Evolutionary conservation across 1,140 invertebrate genomes (phyloP), one percentile per base, ranked within the genome.

Genomic region (Lepidurus arcticus): DNA sequence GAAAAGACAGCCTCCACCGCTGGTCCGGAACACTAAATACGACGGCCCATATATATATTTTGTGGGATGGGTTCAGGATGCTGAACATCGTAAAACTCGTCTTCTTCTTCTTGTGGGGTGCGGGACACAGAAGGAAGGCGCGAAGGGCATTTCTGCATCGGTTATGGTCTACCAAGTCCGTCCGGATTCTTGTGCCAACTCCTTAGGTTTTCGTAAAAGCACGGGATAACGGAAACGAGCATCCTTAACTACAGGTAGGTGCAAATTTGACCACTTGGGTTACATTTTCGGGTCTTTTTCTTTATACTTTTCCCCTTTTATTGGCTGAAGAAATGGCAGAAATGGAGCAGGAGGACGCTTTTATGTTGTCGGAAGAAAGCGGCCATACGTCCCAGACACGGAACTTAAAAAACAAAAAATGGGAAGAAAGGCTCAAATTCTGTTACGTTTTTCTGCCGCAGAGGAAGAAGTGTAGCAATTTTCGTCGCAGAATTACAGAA

Each of bases 11-110:
- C 16, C 53, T 65, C 53, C 53, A 65, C 53, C 53, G 53, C 53
- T 65, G 53, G 53, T 65, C 53, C 53, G 53, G 53, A 65, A 65
- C 53, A 65, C 53, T 65, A 65, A 65, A 65, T 65, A 65, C 53
- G 53, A 65, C 53, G 53, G 9, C 53, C 8, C 13, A 65, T 65
- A 65, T 65, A 65, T 65, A 65, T 65, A 47, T 65, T 65, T 65
- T 65, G 53, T 65, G 53, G 53, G 53, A 65, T 65, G 53, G 53
- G 53, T 65, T 21, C 53, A 65, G 53, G 53, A 65, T 65, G 53
- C 53, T 65, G 53, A 65, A 65, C 53, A 16, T 65, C 53, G 53
- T 65, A 65, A 65, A 65, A 65, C 53, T 65, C 53, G 53, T 65
- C 53, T 65, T 65, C 53, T 16, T 47, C 45, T 65, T 16, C 53